These are phyloP conservation scores for Asteroscopus sphinx DNA, from an alignment of 2,888 invertebrate species.

Conservation along the genomic window DNA sequence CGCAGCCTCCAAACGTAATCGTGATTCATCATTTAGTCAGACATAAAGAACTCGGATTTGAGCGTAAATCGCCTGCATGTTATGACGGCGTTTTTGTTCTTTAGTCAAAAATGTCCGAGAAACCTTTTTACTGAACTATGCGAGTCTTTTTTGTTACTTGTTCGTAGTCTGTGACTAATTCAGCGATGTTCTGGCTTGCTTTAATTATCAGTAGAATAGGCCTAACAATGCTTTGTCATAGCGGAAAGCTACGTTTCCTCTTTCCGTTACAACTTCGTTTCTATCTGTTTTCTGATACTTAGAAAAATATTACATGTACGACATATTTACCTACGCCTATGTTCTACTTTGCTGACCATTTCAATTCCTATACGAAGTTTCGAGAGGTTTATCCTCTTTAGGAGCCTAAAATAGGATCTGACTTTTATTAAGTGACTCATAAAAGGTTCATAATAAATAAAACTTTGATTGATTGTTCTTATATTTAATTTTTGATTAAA, in stretches of 20 bases:
- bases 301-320: not conserved
- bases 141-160: not conserved
- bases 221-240: slow-evolving; percentile 10
- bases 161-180: slow-evolving; percentile 13
- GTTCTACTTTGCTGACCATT: too few species aligned
- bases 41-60: slow-evolving; percentile 35
- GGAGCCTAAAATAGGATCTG: too few species aligned
- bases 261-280: slow-evolving; percentile 10
- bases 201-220: slow-evolving; percentile 14
- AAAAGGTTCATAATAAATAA: too few species aligned
- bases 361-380: too few species aligned
- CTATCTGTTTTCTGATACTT: not conserved
- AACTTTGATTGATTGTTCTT: too few species aligned
- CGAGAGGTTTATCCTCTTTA: too few species aligned
- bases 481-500: too few species aligned
- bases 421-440: too few species aligned
- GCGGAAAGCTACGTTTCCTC: slow-evolving; percentile 5
- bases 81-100: slow-evolving; percentile 17
- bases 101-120: not conserved
- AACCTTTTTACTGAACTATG: slow-evolving; percentile 8
- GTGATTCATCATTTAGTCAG: slow-evolving; percentile 46
- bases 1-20: slow-evolving; percentile 35
- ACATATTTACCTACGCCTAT: too few species aligned
- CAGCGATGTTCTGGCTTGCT: slow-evolving; percentile 16
- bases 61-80: slow-evolving; percentile 31